Evolutionary conservation across 1,140 invertebrate species (phyloP), one percentile per base, ranked within the genome.

Genomic region (Brachionus manjavacas): DNA sequence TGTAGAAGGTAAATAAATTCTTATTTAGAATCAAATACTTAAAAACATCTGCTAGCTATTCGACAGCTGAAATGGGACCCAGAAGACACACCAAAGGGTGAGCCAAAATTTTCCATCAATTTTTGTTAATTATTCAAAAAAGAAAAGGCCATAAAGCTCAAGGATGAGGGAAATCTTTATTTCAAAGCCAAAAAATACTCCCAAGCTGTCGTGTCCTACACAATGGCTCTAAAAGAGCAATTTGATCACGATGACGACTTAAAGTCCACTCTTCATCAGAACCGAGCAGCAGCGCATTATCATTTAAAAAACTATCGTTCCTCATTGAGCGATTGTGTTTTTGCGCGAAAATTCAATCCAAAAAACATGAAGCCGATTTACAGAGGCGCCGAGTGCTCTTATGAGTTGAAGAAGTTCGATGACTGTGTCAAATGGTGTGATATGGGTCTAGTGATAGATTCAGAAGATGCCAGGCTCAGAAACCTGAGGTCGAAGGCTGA

Each of bases 361-460:
- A 89, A 93, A 85, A 94, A 98, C 90, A 87, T 89, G 4, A 98
- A 98, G 91, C 93, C 94, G 1, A 90, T 93, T 85, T 87, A 92
- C 12, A 92, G 95, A 88, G 90, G 93, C 43, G 93, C 93, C 0
- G 92, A 93, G 85, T 94, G 93, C 87, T 93, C 92, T 85, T 90
- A 92, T 55, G 88, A 93, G 86, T 88, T 94, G 78, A 91, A 92
- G 66, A 92, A 93, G 85, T 95, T 92, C 88, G 92, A 94, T 28
- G 91, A 93, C 84, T 94, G 93, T 85, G 90, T 94, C 11, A 89
- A 92, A 86, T 92, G 93, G 86, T 95, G 94, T 88, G 91, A 95
- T 86, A 79, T 85, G 60, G 88, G 87, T 46, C 70, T 88, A 23
- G 60, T 86, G 80, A 86, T 88, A 46, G 89, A 92, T 85, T 87